Conservation (phyloP, 2,797 vertebrate genomes). For the Diplodus sargus region DNA sequence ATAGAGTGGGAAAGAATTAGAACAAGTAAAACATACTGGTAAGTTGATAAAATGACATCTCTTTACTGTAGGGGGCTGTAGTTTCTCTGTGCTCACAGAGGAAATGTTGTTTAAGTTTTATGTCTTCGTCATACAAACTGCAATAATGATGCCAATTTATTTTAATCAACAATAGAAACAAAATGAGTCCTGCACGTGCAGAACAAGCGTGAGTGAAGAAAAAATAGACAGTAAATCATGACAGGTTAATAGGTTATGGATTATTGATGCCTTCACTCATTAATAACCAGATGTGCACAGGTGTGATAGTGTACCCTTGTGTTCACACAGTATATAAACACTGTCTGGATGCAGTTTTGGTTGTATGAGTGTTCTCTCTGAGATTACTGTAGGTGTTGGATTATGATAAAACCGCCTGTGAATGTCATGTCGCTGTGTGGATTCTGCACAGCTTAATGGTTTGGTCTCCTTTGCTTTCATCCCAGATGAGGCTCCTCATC, state of each 20-base stretch:
- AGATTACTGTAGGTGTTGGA: slow-evolving; percentile 55
- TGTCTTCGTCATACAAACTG: neutral
- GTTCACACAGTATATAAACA: neutral
- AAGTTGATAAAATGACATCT: too few species aligned
- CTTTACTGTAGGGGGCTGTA: neutral
- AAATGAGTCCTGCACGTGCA: neutral
- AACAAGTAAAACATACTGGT: too few species aligned
- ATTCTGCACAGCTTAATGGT: slow-evolving; percentile 13
- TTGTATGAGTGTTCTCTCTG: slow-evolving; percentile 27
- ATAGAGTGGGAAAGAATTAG: too few species aligned
- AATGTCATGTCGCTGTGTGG: slow-evolving; percentile 29
- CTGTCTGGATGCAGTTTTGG: neutral
- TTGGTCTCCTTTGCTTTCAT: slow-evolving; percentile 1
- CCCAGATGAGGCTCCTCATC: slow-evolving; percentile 40
- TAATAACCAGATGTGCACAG: slow-evolving; percentile 3
- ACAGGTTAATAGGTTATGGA: neutral
- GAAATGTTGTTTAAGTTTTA: neutral
- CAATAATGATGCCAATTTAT: neutral
- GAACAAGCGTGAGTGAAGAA: neutral
- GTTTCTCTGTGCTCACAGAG: neutral
- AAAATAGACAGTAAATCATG: too few species aligned
- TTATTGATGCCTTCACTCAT: neutral
- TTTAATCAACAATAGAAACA: neutral
- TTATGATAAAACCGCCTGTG: slow-evolving; percentile 41
- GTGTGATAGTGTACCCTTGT: neutral